Percentiles rank a stretch among this genome's conserved stretches.
phyloP scores from a whole-genome alignment of 2,113 vertebrate genomes.

The Heterocephalus glaber region DNA sequence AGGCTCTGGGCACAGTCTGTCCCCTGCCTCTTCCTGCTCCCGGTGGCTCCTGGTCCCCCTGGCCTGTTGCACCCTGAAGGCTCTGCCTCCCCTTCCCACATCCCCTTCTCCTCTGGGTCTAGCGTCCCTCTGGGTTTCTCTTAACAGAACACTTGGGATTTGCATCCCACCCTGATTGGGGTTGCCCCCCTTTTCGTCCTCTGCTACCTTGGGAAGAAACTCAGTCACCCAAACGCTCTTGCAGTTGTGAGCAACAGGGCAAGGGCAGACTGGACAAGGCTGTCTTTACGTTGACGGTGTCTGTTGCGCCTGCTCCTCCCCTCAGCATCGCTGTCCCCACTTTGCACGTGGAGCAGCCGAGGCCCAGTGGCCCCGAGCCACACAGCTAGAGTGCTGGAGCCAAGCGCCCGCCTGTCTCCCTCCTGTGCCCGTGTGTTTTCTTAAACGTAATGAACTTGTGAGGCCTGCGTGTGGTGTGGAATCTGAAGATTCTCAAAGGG shows the following conservation, averaged over 20 bases:
- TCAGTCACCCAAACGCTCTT: fast-evolving
- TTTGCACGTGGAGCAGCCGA: background rate
- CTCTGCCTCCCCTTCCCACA: background rate
- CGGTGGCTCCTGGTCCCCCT: background rate
- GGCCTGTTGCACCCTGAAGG: fast-evolving
- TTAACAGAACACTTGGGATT: fast-evolving
- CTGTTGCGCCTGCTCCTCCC: background rate
- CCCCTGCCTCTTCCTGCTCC: no score
- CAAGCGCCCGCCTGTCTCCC: no score
- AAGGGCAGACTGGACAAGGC: fast-evolving
- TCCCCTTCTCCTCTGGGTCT: background rate
- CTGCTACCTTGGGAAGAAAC: background rate
- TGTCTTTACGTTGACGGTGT: no score
- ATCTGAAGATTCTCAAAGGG: background rate
- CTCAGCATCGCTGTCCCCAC: background rate
- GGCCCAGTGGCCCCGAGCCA: background rate
- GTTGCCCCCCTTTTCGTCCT: background rate
- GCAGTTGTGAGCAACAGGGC: no score
- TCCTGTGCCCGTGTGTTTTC: background rate
- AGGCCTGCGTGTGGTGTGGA: background rate
- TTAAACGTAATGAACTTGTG: no score
- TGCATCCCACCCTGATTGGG: fast-evolving
- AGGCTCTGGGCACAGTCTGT: background rate
- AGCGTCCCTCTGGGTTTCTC: background rate
- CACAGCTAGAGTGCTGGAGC: fast-evolving